Conservation (phyloP, 2,888 invertebrate species). For the Lithophane leautieri region DNA sequence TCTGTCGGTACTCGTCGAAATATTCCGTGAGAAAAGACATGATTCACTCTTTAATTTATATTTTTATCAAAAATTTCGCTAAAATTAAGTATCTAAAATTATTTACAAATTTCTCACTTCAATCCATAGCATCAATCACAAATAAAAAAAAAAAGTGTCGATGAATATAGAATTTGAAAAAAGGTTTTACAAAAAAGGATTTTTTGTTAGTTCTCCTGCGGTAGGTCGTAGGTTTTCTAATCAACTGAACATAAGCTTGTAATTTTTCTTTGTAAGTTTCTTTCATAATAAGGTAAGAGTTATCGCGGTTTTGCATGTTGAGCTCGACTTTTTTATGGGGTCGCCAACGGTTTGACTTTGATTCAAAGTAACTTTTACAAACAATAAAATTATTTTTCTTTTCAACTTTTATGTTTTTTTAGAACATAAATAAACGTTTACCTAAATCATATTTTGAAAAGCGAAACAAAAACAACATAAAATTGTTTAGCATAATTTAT, state of each 20-base stretch:
- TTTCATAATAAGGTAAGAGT: constrained; percentile 81
- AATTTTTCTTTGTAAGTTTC: constrained; percentile 76
- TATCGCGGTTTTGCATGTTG: constrained; percentile 86
- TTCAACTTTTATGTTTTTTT: constrained; percentile 21
- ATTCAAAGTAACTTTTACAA: constrained; percentile 45
- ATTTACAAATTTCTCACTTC: constrained; percentile 13
- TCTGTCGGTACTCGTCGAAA: constrained; percentile 85
- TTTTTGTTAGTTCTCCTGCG: constrained; percentile 27
- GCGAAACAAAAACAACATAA: constrained; percentile 34
- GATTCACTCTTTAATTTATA: constrained; percentile 53
- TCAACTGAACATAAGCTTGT: constrained; percentile 72
- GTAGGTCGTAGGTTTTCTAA: constrained; percentile 63
- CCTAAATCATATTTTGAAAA: constrained; percentile 28
- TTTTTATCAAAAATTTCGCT: constrained; percentile 6
- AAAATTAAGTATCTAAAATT: constrained; percentile 24
- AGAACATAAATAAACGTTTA: constrained; percentile 27
- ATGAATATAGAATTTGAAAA: neutral
- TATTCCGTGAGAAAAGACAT: constrained; percentile 89
- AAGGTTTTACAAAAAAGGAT: constrained; percentile 16
- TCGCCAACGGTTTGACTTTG: constrained; percentile 75
- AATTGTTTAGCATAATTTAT: constrained; percentile 30
- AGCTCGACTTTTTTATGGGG: constrained; percentile 72
- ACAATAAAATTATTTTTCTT: constrained; percentile 39
- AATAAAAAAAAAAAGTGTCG: constrained; percentile 1
- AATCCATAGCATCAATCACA: neutral